phyloP scores from a whole-genome alignment of 2,888 invertebrate genomes.

The Trachelus iudaicus region DNA sequence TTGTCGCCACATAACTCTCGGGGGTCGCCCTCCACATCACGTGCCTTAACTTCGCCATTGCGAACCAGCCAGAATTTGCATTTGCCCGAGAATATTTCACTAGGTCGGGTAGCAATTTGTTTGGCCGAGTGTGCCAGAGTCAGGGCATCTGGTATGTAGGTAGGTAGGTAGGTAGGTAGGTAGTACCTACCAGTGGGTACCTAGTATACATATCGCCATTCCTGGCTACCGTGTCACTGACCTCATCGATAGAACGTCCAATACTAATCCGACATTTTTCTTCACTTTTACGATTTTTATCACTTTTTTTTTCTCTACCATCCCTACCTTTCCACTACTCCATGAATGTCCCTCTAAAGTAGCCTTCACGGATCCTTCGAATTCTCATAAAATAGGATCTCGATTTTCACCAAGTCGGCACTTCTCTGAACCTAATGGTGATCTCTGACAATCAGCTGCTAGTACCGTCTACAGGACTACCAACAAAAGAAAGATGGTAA shows the following conservation, averaged over 20 bases:
- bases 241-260: neutral
- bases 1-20: conserved; percentile 55
- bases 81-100: conserved; percentile 46
- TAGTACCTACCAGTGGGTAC: neutral
- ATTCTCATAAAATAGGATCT: neutral
- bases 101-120: conserved; percentile 46
- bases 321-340: neutral
- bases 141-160: neutral
- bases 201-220: neutral
- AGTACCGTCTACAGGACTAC: neutral
- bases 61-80: conserved; percentile 42
- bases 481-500: neutral
- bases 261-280: neutral
- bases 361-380: neutral
- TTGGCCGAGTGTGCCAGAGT: conserved; percentile 34
- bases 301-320: neutral
- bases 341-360: neutral
- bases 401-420: neutral
- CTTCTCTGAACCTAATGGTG: neutral
- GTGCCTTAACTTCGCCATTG: conserved; percentile 28
- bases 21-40: conserved; percentile 13
- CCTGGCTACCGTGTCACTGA: neutral
- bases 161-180: neutral
- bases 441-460: neutral
- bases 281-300: neutral